Percentiles rank a stretch among this genome's conserved stretches.
Conservation (phyloP, 2,113 vertebrate genomes). For the Cottus gobio region DNA sequence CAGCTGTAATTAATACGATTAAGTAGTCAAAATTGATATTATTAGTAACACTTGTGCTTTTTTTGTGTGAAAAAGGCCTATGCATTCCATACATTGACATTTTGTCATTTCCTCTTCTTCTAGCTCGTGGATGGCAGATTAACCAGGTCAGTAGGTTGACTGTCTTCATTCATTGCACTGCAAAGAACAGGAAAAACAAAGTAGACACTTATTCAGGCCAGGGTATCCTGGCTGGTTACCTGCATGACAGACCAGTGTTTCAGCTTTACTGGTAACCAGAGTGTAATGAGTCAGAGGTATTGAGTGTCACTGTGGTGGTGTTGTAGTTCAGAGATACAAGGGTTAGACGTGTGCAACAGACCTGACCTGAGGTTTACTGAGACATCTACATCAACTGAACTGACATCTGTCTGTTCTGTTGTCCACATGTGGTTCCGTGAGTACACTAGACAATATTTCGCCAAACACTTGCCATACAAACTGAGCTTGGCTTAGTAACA, state of each 20-base stretch:
- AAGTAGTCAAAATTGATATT: neutral
- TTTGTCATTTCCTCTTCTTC: neutral
- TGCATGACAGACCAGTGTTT: constrained; percentile 47
- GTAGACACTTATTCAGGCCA: constrained; percentile 13
- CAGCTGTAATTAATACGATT: neutral
- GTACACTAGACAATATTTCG: neutral
- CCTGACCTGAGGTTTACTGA: constrained; percentile 37
- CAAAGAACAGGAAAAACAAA: constrained; percentile 20
- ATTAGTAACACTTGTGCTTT: constrained; percentile 8
- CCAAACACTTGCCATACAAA: neutral
- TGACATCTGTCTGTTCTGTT: neutral
- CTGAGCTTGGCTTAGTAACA: neutral
- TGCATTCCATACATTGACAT: neutral
- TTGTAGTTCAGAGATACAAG: constrained; percentile 16
- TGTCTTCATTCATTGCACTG: constrained; percentile 14
- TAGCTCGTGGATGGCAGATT: constrained; percentile 10
- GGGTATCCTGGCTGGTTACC: neutral
- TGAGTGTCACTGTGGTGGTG: constrained; percentile 35
- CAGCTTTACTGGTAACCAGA: constrained; percentile 47
- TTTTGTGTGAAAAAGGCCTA: neutral
- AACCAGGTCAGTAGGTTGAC: constrained; percentile 5
- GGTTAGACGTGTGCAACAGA: constrained; percentile 14
- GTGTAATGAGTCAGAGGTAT: constrained; percentile 19
- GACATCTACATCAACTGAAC: constrained; percentile 12
- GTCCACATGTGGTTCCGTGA: neutral